These are phyloP conservation scores for Andrena marginata DNA, from an alignment of 2,888 invertebrate genomes.

Conservation along the genomic window DNA sequence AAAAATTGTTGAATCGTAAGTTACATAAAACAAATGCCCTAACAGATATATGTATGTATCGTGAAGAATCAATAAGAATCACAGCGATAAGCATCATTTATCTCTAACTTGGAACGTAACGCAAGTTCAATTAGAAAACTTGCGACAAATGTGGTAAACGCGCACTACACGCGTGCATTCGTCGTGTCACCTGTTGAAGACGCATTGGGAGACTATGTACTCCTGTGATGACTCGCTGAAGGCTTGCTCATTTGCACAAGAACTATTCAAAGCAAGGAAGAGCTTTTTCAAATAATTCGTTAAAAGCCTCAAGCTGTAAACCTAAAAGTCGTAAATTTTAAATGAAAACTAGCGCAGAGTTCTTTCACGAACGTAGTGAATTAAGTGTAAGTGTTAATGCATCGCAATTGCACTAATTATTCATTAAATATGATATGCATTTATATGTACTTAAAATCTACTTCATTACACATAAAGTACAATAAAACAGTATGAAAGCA, in stretches of 20 bases:
- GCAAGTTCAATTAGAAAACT: constrained; percentile 48
- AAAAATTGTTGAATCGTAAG: neutral
- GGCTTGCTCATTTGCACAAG: constrained; percentile 29
- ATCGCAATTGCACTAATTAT: constrained; percentile 1
- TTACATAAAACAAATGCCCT: neutral
- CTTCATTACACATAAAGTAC: too few species aligned
- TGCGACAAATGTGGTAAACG: constrained; percentile 19
- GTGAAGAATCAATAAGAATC: neutral
- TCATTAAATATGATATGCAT: neutral
- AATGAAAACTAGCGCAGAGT: neutral
- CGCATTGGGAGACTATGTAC: too few species aligned
- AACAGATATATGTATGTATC: neutral
- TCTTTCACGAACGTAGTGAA: neutral
- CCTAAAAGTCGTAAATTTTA: neutral
- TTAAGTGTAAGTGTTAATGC: neutral
- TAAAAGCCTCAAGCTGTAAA: neutral
- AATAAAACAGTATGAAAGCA: too few species aligned
- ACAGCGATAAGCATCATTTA: constrained; percentile 27
- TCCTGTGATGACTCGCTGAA: constrained; percentile 5
- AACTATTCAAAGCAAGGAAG: neutral
- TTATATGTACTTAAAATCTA: neutral
- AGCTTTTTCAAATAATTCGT: neutral
- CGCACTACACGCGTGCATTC: constrained; percentile 13
- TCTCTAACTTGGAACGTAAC: constrained; percentile 26
- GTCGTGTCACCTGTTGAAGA: constrained; percentile 34